These are phyloP conservation scores for Cryptomyrus ogoouensis DNA, from an alignment of 2,113 vertebrate genomes.

Conservation along the genomic window DNA sequence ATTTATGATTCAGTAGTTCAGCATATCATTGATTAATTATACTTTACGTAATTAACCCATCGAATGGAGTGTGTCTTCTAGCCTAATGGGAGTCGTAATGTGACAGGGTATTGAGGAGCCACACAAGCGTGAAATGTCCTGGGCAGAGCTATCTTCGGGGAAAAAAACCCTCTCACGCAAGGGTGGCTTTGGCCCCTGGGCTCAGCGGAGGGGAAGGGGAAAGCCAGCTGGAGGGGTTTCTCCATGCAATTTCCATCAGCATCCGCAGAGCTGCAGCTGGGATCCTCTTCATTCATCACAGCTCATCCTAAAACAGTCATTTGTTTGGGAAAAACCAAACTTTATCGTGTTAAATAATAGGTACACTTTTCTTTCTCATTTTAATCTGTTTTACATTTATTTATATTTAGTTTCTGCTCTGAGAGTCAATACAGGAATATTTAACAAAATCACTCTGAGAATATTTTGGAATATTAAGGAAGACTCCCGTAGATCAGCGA, in stretches of 20 bases:
- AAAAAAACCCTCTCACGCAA: not conserved
- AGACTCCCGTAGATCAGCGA: not conserved
- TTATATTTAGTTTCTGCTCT: not conserved
- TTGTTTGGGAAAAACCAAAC: constrained; percentile 19
- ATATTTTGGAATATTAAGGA: not conserved
- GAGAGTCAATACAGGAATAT: not conserved
- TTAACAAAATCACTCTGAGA: not conserved
- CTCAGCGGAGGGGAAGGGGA: constrained; percentile 36
- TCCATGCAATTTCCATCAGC: constrained; percentile 57
- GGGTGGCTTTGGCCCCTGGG: not conserved
- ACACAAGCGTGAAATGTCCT: not conserved
- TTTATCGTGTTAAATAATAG: not conserved
- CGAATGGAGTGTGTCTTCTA: constrained; percentile 67
- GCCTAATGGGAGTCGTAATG: constrained; percentile 61
- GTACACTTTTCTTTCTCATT: not conserved
- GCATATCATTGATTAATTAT: constrained; percentile 68
- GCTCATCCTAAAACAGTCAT: constrained; percentile 32
- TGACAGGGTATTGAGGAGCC: constrained; percentile 55
- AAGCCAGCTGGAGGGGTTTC: constrained; percentile 52
- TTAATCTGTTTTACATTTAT: not conserved
- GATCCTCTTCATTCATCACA: not conserved
- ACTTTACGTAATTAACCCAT: constrained; percentile 66
- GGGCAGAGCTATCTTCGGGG: not conserved
- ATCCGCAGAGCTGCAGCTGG: constrained; percentile 27
- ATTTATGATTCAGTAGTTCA: constrained; percentile 50